These are phyloP conservation scores for Scomber japonicus DNA, from an alignment of 2,113 vertebrate genomes.

Conservation along the genomic window DNA sequence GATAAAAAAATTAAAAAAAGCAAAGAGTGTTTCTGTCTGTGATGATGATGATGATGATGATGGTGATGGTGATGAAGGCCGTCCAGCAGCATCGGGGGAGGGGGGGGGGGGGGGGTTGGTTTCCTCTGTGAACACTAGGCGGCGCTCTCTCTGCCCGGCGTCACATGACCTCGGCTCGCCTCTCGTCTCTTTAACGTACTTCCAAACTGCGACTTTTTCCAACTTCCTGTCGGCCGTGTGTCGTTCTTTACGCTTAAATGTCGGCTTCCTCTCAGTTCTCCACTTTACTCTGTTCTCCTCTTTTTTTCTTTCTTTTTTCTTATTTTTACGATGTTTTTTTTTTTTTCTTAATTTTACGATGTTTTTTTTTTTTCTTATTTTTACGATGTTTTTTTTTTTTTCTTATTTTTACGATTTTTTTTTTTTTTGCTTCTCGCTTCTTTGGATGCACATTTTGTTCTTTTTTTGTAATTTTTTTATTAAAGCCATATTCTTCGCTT, in stretches of 20 bases:
- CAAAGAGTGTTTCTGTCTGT: neutral
- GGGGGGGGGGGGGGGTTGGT: too few relatives aligned
- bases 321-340: constrained; percentile 51
- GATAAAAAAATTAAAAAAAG: constrained; percentile 7
- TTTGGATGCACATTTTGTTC: constrained; percentile 83
- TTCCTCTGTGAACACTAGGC: neutral
- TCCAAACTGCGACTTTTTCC: constrained; percentile 90
- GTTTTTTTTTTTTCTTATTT: constrained; percentile 34
- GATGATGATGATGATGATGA: neutral
- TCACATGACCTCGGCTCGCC: constrained; percentile 68
- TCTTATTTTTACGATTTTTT: too few relatives aligned
- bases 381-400: constrained; percentile 41
- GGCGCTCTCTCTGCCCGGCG: constrained; percentile 4
- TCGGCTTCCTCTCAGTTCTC: constrained; percentile 74
- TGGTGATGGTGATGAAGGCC: neutral
- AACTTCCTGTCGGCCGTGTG: constrained; percentile 89
- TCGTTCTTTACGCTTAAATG: constrained; percentile 81
- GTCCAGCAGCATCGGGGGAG: too few relatives aligned
- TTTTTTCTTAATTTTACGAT: constrained; percentile 51
- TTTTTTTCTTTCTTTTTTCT: neutral
- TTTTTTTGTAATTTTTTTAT: constrained; percentile 51
- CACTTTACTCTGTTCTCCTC: neutral
- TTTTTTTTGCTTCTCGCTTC: constrained; percentile 73
- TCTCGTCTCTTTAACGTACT: constrained; percentile 86
- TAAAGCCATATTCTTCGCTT: constrained; percentile 84